A percentile compares a stretch with the other conserved stretches of the same genome.
Conservation (phyloP, 2,113 vertebrate genomes). For the Papio anubis region DNA sequence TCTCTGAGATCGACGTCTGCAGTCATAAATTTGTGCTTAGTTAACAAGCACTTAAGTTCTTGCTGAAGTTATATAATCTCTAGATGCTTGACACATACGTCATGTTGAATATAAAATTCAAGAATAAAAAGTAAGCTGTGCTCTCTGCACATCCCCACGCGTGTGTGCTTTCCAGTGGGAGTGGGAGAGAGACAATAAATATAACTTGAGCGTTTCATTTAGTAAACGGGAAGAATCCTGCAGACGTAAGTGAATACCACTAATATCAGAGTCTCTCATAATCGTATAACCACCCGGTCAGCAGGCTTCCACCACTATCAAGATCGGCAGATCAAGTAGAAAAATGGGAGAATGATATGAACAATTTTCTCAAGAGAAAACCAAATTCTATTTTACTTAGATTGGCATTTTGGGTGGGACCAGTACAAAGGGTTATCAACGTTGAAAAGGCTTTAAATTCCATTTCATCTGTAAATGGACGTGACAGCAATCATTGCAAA, state of each 20-base stretch:
- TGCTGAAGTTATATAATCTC: not conserved
- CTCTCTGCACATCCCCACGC: accelerated
- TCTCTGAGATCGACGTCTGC: not conserved
- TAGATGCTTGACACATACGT: not conserved
- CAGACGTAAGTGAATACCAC: not conserved
- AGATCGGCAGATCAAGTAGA: not conserved
- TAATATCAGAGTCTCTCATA: not conserved
- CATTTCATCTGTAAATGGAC: not conserved
- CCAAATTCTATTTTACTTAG: not conserved
- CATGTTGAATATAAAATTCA: not conserved
- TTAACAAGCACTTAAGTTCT: not conserved
- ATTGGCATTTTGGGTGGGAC: not conserved
- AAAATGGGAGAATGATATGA: not conserved
- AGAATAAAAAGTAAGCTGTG: not conserved
- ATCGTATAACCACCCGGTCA: too few relatives aligned
- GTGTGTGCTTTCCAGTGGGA: not conserved
- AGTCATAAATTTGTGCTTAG: not conserved
- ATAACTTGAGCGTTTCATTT: not conserved
- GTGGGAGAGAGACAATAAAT: not conserved
- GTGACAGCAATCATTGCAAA: not conserved
- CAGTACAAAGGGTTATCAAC: not conserved
- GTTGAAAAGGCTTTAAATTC: not conserved
- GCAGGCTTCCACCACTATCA: not conserved
- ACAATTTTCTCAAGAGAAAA: constrained; percentile 39
- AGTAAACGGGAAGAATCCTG: not conserved